Evolutionary conservation across 2,113 vertebrate genomes (phyloP), one percentile per base, ranked within the genome.

Genomic region (Typhlomys cinereus): DNA sequence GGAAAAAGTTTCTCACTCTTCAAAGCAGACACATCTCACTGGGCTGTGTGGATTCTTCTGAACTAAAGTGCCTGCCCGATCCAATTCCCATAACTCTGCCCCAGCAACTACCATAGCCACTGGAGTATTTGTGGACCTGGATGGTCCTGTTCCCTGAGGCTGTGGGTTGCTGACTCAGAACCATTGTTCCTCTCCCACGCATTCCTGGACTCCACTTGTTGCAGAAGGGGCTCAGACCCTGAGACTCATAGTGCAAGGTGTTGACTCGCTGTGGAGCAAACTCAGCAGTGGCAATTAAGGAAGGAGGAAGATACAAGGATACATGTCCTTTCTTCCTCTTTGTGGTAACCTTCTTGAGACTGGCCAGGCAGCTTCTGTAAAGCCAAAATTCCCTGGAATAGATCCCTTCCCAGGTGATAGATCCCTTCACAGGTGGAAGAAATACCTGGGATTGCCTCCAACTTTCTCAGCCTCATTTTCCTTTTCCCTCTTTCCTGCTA

Each of bases 71-170:
- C 13, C 23, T 62, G 13, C 31, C 18, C n/a, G 27, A 61, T n/a
- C 34, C 34, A 11, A 13, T 2, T 50, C 18, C 1, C 36, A 21
- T 48, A n/a, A 64, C 27, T 69, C 46, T 41, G 66, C 31, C 36
- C n/a, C 31, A 61, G 34, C 25, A 0, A 18, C 41, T 41, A 2
- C 23, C 29, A 4, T 29, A 5, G 57, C 31, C 5, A 50, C 50
- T 1, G 10, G 41, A 85, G 14, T 36, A 14, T 39, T 20, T 2
- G 0, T 0, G 27, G 36, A 2, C 6, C 27, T 6, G 11, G 5
- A 1, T 20, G 41, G 67, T 31, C 29, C 57, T 21, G 20, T 71
- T 39, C 57, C 50, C 36, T 57, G 71, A 87, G 59, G 59, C 41
- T 23, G 29, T 57, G 34, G 39, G 15, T 71, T 84, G 25, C 29